Base-by-base conservation (phyloP, 2,797 vertebrate species). In the Tolypeutes matacus region DNA sequence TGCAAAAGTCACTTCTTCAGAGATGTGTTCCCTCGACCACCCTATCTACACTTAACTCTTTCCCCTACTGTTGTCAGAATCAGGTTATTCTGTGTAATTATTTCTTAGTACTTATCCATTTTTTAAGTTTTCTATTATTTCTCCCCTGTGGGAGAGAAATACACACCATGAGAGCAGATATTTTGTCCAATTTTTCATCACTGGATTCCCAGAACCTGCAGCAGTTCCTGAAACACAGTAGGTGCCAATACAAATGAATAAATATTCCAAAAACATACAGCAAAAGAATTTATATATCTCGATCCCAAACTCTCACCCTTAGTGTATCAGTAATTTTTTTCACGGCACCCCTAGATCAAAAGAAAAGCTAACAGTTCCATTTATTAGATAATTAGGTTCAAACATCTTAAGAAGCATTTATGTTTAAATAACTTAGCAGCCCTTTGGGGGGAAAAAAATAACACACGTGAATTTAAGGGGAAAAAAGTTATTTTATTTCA, bases 271-370 rank as follows among this genome's bases (percentile, higher is more conserved):
- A 80, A 5, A 62, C 46, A 58, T 39, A 51, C 1, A 73, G 17
- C 29, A 60, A 39, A 92, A 70, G 11, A 81, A 69, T 72, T 14
- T 65, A n/a, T 53, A 14, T 85, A 23, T 36, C 70, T 20, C 69
- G 42, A 80, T 92, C 76, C 23, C 62, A 69, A 60, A 84, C 78
- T 69, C 91, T 91, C 31, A 75, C 13, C 9, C 29, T 76, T 80
- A 70, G 17, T 75, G 7, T 39, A 13, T 36, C 34, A 67, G 17
- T 78, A 64, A 31, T 60, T 36, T 70, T 88, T 81, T 39, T 46
- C 39, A 77, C 34, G 89, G 11, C 15, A 21, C 15, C 29, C 9
- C 2, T 83, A 42, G 17, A 67, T 46, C 27, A 67, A 36, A 69
- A 77, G 51, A 56, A 92, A 60, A 78, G 12, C 11, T 46, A 49